Base-by-base conservation (phyloP, 2,797 vertebrate species). In the Mus spretus region DNA sequence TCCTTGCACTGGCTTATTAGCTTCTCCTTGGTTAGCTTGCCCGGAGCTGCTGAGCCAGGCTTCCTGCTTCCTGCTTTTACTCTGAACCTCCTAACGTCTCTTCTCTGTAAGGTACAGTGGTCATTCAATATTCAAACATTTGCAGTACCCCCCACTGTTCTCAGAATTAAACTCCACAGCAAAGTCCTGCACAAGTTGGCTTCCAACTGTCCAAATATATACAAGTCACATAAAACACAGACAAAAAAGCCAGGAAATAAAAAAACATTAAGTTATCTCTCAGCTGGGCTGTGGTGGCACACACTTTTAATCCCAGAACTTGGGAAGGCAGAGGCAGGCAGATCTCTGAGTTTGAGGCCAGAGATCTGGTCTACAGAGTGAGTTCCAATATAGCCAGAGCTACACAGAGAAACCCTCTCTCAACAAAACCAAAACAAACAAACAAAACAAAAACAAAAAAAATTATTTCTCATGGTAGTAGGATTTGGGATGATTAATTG, bases 141-240 rank as follows among this genome's bases (percentile, higher is more conserved):
- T 82, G 59, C 31, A 83, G 40, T 34, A 74, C 80, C 85, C 28
- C 80, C 47, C 57, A 72, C 0, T 47, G 13, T 34, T 63, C 19
- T 92, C 55, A 84, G 20, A 80, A 75, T 92, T 96, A 79, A 93
- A 83, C 78, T 74, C 53, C 70, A 90, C 78, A 93, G 26, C 40
- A 87, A 83, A 78, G 78, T 92, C 34, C 72, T 93, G 82, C 40
- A 59, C 40, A 26, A n/a, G 28, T 19, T 92, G 70, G 40, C 31
- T 92, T 96, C 70, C 67, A 87, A 92, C 40, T 89, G 82, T n/a
- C 19, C 55, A 93, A 82, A 92, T 57, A 94, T 79, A 93, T 14
- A 85, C 72, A 85, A 89, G 84, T 61, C n/a, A 93, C 26, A 82
- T 63, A 78, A 77, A 89, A 80, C 12, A 85, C 6, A 87, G 28